These are phyloP conservation scores for Galerucella calmariensis DNA, from an alignment of 2,888 invertebrate genomes.

Conservation along the genomic window DNA sequence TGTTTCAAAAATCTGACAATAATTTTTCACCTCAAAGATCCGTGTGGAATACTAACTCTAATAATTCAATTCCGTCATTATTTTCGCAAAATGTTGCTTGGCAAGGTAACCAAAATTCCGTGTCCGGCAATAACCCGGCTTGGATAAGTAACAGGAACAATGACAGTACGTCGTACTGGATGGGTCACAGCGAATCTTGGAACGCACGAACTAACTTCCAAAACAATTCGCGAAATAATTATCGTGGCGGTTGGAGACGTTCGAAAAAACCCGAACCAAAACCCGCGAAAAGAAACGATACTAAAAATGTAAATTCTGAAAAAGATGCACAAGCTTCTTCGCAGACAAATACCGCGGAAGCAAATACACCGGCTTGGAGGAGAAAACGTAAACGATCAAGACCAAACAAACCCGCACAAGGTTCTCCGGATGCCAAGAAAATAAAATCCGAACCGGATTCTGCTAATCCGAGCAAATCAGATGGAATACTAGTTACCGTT, in stretches of 20 bases:
- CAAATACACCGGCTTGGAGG: not conserved
- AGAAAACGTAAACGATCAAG: conserved; percentile 3
- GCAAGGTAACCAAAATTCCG: not conserved
- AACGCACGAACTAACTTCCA: not conserved
- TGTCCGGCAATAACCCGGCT: conserved; percentile 14
- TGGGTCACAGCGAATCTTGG: not conserved
- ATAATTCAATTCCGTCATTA: not conserved
- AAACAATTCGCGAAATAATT: not conserved
- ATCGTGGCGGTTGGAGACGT: not conserved
- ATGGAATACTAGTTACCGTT: not conserved
- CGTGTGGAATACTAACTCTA: conserved; percentile 8
- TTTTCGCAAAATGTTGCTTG: not conserved
- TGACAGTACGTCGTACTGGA: not conserved
- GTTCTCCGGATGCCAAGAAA: not conserved
- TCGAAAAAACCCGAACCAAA: not conserved
- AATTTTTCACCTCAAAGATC: conserved; percentile 12
- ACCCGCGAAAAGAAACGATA: not conserved
- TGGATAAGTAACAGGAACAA: conserved; percentile 12
- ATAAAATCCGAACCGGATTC: not conserved
- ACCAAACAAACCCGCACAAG: not conserved
- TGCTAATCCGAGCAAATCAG: not conserved
- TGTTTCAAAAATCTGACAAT: not conserved
- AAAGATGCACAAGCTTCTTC: not conserved
- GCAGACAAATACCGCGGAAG: not conserved
- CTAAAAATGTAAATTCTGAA: not conserved